Conservation (phyloP, 1,140 invertebrate species). For the Mercenaria mercenaria region DNA sequence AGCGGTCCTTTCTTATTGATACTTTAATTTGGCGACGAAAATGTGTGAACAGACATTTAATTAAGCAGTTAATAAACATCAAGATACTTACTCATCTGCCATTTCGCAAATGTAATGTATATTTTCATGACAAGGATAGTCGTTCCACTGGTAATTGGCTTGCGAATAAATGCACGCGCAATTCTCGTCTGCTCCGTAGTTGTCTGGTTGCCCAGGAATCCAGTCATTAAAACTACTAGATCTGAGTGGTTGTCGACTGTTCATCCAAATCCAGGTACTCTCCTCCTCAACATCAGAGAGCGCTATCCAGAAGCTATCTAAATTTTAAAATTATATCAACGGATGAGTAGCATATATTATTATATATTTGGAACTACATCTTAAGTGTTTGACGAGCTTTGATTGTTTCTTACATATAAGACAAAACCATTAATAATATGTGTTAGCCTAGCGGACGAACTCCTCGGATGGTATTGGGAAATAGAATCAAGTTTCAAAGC, state of each 20-base stretch:
- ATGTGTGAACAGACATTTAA: too few species aligned
- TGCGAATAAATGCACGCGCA: neutral
- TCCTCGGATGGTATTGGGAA: too few species aligned
- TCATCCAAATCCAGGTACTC: slow-evolving; percentile 42
- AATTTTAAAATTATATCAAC: neutral
- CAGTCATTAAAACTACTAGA: neutral
- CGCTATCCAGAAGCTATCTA: slow-evolving; percentile 32
- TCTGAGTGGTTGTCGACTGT: neutral
- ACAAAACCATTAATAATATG: too few species aligned
- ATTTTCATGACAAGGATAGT: neutral
- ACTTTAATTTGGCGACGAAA: too few species aligned
- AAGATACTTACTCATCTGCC: neutral
- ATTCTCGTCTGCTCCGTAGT: neutral
- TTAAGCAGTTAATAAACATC: neutral
- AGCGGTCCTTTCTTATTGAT: too few species aligned
- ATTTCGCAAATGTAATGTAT: slow-evolving; percentile 1
- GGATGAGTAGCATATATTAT: neutral
- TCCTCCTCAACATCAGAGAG: slow-evolving; percentile 12
- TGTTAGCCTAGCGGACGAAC: too few species aligned
- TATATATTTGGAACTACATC: neutral
- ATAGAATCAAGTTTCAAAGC: too few species aligned
- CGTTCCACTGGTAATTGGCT: neutral
- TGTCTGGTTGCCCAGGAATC: slow-evolving; percentile 41
- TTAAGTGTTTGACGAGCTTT: too few species aligned
- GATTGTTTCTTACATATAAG: too few species aligned